A percentile compares a stretch with the other conserved stretches of the same genome.
Evolutionary conservation across 2,113 vertebrate species (phyloP).

Genomic region (Onychorhynchus coronatus): DNA sequence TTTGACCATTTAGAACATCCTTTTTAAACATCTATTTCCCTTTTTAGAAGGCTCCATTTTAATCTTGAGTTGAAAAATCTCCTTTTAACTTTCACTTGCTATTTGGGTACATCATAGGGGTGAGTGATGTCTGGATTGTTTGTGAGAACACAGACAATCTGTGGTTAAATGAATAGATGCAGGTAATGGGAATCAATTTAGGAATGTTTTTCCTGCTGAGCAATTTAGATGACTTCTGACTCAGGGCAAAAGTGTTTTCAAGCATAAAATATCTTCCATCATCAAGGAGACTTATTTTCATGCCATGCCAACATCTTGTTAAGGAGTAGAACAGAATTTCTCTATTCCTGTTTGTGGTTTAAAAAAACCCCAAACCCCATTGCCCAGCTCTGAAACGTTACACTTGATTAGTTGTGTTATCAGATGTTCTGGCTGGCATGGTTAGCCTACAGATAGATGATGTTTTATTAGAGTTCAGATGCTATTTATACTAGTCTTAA

Average conservation of each 20-base stretch:
- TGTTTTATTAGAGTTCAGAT: background rate
- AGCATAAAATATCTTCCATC: background rate
- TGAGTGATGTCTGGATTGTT: background rate
- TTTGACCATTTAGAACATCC: background rate
- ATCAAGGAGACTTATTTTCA: background rate
- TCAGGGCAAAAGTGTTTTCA: background rate
- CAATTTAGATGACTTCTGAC: background rate
- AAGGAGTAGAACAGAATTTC: background rate
- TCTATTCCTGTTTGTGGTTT: background rate
- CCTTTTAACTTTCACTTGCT: background rate
- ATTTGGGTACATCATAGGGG: background rate
- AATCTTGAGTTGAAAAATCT: background rate
- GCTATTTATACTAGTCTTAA: background rate
- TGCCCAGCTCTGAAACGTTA: background rate
- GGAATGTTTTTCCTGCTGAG: background rate
- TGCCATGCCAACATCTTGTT: background rate
- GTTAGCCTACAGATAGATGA: background rate
- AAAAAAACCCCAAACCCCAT: background rate
- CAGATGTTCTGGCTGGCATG: background rate
- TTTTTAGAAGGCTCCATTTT: background rate
- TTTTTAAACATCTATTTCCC: background rate
- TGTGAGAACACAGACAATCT: background rate
- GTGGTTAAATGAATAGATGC: background rate
- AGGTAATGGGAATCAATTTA: background rate
- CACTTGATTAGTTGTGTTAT: background rate